Evolutionary conservation across 2,888 invertebrate genomes (phyloP).

Genomic region (Pristionchus japonicus): DNA sequence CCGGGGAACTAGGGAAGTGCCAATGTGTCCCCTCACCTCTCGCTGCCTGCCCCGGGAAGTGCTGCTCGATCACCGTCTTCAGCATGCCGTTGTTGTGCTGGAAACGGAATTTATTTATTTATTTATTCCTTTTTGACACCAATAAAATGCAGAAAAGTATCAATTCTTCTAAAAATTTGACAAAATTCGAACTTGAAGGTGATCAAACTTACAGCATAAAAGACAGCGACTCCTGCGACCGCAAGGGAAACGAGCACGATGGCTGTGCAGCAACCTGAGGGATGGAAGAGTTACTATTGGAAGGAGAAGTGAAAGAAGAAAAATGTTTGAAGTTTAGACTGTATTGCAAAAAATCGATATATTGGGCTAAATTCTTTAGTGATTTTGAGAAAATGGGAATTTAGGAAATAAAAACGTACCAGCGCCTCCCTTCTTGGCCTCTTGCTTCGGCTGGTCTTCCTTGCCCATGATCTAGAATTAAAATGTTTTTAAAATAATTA

Average conservation of each 20-base stretch:
- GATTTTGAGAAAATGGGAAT: not conserved
- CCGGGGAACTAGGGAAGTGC: too few species aligned
- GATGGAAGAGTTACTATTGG: not conserved
- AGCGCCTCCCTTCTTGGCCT: not conserved
- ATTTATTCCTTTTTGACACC: not conserved
- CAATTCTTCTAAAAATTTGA: too few species aligned
- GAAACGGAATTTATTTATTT: not conserved
- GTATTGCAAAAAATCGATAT: not conserved
- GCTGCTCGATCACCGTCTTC: not conserved
- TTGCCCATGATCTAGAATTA: slow-evolving; percentile 4
- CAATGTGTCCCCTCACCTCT: too few species aligned
- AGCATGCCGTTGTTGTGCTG: slow-evolving; percentile 27
- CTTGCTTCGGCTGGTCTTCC: not conserved
- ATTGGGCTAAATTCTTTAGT: not conserved
- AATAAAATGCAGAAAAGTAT: too few species aligned
- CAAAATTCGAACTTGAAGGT: too few species aligned
- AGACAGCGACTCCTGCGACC: not conserved
- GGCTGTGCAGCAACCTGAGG: not conserved
- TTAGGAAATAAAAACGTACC: not conserved
- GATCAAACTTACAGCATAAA: not conserved
- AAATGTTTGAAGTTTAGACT: too few species aligned
- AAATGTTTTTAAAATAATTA: not conserved
- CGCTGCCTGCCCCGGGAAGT: not conserved
- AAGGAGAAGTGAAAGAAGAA: too few species aligned
- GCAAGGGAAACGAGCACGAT: not conserved